These are phyloP conservation scores for Watsonalla binaria DNA, from an alignment of 2,888 invertebrate species.

Conservation along the genomic window DNA sequence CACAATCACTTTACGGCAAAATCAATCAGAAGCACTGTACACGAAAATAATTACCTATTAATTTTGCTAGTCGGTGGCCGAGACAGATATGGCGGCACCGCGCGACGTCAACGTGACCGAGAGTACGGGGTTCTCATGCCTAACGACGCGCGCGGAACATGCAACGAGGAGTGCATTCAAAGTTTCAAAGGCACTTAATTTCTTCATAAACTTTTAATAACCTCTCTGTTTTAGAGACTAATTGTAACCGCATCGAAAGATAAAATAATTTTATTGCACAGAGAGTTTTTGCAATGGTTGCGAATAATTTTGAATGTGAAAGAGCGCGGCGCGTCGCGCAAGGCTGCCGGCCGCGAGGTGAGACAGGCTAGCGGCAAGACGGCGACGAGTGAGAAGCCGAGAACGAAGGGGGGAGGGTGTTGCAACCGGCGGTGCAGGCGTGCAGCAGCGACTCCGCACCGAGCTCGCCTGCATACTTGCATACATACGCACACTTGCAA, in stretches of 20 bases:
- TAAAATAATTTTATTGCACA: slow-evolving; percentile 73
- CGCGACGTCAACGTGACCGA: slow-evolving; percentile 84
- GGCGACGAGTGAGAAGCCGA: slow-evolving; percentile 75
- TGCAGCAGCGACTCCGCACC: slow-evolving; percentile 77
- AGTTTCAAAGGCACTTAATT: slow-evolving; percentile 69
- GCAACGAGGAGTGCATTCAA: slow-evolving; percentile 82
- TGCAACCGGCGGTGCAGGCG: slow-evolving; percentile 78
- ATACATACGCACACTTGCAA: slow-evolving; percentile 71
- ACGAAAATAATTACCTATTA: slow-evolving; percentile 79
- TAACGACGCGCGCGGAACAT: slow-evolving; percentile 87
- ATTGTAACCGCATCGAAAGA: slow-evolving; percentile 61
- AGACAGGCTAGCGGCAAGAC: slow-evolving; percentile 78
- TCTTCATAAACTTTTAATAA: slow-evolving; percentile 52
- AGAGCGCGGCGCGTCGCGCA: slow-evolving; percentile 79
- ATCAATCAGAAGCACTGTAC: slow-evolving; percentile 62
- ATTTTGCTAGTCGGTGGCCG: slow-evolving; percentile 80
- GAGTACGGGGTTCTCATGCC: slow-evolving; percentile 84
- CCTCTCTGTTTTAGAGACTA: slow-evolving; percentile 61
- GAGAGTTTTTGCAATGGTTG: slow-evolving; percentile 78
- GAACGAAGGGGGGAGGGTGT: slow-evolving; percentile 78
- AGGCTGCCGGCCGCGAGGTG: slow-evolving; percentile 79
- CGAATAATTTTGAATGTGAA: slow-evolving; percentile 79
- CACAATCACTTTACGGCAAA: slow-evolving; percentile 60
- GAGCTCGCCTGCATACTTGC: slow-evolving; percentile 79
- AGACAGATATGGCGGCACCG: slow-evolving; percentile 84